Conservation (phyloP, 2,113 vertebrate genomes). For the Cyanocitta stelleri region DNA sequence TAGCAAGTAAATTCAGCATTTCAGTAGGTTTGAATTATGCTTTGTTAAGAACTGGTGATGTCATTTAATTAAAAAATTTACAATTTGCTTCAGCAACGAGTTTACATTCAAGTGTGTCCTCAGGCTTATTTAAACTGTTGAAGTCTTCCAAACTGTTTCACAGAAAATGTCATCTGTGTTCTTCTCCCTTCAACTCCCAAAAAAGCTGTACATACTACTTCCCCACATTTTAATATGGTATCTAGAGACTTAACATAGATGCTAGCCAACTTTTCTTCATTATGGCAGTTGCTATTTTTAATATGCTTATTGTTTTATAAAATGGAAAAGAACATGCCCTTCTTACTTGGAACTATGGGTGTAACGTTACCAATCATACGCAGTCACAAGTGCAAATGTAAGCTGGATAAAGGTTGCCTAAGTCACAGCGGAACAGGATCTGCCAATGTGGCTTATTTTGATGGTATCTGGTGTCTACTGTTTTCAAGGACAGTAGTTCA, state of each 20-base stretch:
- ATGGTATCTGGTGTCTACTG: constrained; percentile 72
- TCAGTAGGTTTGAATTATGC: constrained; percentile 28
- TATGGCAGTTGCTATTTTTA: background rate
- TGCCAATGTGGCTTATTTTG: constrained; percentile 48
- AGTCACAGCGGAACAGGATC: constrained; percentile 44
- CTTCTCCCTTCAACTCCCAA: background rate
- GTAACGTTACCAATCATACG: background rate
- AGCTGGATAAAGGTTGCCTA: constrained; percentile 23
- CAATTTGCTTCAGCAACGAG: background rate
- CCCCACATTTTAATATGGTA: background rate
- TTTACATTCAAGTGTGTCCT: constrained; percentile 21
- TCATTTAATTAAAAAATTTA: constrained; percentile 28
- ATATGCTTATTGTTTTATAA: constrained; percentile 13
- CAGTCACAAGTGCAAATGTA: background rate
- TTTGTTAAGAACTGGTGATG: constrained; percentile 32
- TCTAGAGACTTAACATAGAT: background rate
- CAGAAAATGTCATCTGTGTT: background rate
- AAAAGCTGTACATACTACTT: background rate
- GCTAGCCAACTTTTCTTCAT: constrained; percentile 15
- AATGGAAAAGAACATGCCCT: background rate
- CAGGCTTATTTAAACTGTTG: constrained; percentile 12
- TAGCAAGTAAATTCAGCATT: constrained; percentile 18
- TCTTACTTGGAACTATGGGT: background rate
- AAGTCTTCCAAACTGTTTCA: constrained; percentile 2
- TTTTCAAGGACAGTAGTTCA: constrained; percentile 77